Base-by-base conservation (phyloP, 2,113 vertebrate genomes). In the Physeter macrocephalus region DNA sequence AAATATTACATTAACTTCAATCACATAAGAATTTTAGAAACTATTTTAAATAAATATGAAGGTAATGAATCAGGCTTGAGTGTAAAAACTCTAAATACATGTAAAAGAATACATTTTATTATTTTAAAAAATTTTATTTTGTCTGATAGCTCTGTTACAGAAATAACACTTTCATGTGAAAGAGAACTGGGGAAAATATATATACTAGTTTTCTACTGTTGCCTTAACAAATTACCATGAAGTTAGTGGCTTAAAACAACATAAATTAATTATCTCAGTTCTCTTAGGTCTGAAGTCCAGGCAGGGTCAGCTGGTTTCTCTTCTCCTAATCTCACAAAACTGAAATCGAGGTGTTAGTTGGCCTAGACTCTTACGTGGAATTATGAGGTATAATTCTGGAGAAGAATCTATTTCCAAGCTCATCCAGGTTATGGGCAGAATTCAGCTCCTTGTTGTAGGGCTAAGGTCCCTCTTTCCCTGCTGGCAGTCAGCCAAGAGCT, bases 1-100 rank as follows among this genome's bases (percentile, higher is more conserved):
- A 99, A 98, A 99, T 99, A 98, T 98, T 98, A 90, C 98, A 99
- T 99, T 99, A 98, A 97, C 95, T 98, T 98, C 97, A 98, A 98
- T 99, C 98, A 98, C 5, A 17, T 62, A 98, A 96, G 69, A 97
- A 98, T 97, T 98, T 97, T 94, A 98, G 93, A 98, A 98, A 98
- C 69, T 86, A 95, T 94, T 98, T 98, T 94, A 98, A 98, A 98
- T 89, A 98, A 98, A 98, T 96, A 95, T 94, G 94, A 98, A 97
- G 69, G 85, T 97, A 97, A 97, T 88, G 87, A 93, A 98, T 89
- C 88, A 98, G 75, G 10, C 72, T 98, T 77, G 90, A 97, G 31
- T 95, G 64, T 77, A 94, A 97, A 97, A 98, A 95, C 49, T 25
- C 3, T 23, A 71, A 78, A 17, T 91, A 54, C n/a, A 46, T 84